phyloP scores from a whole-genome alignment of 2,888 invertebrate genomes.

The Steinernema hermaphroditum region DNA sequence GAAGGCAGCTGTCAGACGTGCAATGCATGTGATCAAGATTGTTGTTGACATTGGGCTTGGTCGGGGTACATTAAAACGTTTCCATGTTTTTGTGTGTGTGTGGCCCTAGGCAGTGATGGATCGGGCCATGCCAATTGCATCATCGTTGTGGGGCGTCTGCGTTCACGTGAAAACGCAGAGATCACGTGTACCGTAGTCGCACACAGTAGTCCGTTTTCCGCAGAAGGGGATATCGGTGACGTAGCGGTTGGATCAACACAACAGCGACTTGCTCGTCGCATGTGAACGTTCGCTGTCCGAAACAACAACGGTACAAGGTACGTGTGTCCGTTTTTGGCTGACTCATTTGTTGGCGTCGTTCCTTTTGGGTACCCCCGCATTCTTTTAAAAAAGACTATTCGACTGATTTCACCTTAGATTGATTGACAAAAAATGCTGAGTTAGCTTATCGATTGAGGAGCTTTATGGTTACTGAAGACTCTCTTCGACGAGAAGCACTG shows the following conservation, averaged over 20 bases:
- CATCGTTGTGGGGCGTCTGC: not conserved
- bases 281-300: not conserved
- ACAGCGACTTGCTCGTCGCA: not conserved
- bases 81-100: slow-evolving; percentile 26
- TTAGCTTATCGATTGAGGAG: no score
- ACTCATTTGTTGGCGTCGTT: not conserved
- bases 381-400: no score
- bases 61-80: not conserved
- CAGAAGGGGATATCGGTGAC: slow-evolving; percentile 12
- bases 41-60: slow-evolving; percentile 17
- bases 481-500: no score
- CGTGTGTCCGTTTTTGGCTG: not conserved
- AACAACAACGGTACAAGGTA: slow-evolving; percentile 10
- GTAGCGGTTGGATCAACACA: slow-evolving; percentile 12
- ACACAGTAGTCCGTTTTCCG: no score
- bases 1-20: slow-evolving; percentile 5
- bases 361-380: no score
- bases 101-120: slow-evolving; percentile 17
- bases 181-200: slow-evolving; percentile 29
- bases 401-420: no score
- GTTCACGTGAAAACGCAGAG: slow-evolving; percentile 27
- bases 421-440: no score
- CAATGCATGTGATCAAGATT: slow-evolving; percentile 22
- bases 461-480: no score
- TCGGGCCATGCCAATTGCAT: slow-evolving; percentile 20